Evolutionary conservation across 2,113 vertebrate species (phyloP), one percentile per base, ranked within the genome.

Genomic region (Bubo blakistoni): DNA sequence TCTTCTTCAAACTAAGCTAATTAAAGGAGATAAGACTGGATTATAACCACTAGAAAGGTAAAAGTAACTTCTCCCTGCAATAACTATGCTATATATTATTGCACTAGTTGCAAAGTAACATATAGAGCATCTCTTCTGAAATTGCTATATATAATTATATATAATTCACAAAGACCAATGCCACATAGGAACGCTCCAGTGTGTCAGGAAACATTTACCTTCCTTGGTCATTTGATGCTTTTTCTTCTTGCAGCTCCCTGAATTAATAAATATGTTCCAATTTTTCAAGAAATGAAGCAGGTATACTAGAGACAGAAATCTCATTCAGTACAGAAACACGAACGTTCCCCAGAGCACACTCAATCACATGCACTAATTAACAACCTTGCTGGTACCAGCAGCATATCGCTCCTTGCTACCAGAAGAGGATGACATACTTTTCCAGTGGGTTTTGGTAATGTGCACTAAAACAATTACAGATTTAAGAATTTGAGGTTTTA

Each of bases 321-420:
- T 86, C 91, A 89, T 92, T 94, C 92, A 85, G 83, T 47, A 38
- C 54, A 71, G 91, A 79, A 86, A 79, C 71, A 85, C 0, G 4
- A 88, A 30, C 0, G 0, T 20, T 95, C 94, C 96, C 96, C 71
- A 91, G 92, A 97, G 95, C 91, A 80, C 73, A 44, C 55, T 96
- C 86, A 32, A 96, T 96, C 97, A 95, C 92, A 91, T 8, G 86
- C 96, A 91, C 96, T 94, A 94, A 97, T 96, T 96, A 97, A 96
- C 94, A 93, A 92, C 81, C 76, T 92, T 81, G 70, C 92, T 91
- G 78, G 59, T 95, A 96, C 87, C 81, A 89, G 86, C 95, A 92
- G 77, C 24, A 3, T 16, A 61, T 54, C 9, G 5, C 94, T 88
- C 86, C 90, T 86, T 9, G 0, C 67, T 74, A 78, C 86, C 36